These are phyloP conservation scores for Hermatobates lingyangjiaoensis DNA, from an alignment of 1,140 invertebrate genomes.

Conservation along the genomic window DNA sequence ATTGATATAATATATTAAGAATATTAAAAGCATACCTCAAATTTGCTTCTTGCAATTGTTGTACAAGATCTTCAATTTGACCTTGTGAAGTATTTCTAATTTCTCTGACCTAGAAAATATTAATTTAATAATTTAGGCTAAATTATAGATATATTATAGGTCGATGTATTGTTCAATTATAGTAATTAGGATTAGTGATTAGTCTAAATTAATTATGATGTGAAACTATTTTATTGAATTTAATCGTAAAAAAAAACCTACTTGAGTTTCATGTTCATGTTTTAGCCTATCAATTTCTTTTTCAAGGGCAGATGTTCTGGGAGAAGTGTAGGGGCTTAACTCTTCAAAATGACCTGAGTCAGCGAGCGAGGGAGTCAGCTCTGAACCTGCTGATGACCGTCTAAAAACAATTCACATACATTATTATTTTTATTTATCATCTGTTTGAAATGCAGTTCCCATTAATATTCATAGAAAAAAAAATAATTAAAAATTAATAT, in stretches of 20 bases:
- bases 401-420: no score
- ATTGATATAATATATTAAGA: no score
- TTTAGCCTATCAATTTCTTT: conserved; percentile 11
- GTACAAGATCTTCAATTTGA: conserved; percentile 50
- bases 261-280: not conserved
- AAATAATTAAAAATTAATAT: no score
- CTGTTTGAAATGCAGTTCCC: no score
- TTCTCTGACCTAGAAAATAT: conserved; percentile 33
- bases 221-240: not conserved
- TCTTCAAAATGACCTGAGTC: conserved; percentile 76
- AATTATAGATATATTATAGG: not conserved
- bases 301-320: conserved; percentile 4
- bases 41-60: conserved; percentile 60
- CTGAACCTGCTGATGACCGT: no score
- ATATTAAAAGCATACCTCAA: conserved; percentile 30
- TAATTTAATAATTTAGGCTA: not conserved
- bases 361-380: conserved; percentile 34
- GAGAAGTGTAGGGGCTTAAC: conserved; percentile 21
- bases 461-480: no score
- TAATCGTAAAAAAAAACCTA: not conserved
- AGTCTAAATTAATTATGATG: no score
- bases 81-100: conserved; percentile 59
- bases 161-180: no score
- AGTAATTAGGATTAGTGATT: no score
- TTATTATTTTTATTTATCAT: no score